These are phyloP conservation scores for Junonia oenone DNA, from an alignment of 2,888 invertebrate genomes.

Conservation along the genomic window DNA sequence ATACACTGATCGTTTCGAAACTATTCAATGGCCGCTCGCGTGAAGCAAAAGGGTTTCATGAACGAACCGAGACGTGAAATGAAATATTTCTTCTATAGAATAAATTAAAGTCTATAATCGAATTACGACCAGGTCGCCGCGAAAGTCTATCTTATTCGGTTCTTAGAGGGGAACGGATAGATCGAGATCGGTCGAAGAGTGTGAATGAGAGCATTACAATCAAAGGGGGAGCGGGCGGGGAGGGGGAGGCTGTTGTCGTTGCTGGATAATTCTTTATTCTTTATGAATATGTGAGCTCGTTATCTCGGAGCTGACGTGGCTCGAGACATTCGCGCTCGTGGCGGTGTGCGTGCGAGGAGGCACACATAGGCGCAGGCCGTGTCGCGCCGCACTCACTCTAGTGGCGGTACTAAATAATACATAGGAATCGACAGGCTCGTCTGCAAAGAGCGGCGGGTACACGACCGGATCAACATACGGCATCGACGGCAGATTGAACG, in stretches of 20 bases:
- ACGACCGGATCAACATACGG: constrained; percentile 79
- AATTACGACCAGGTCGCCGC: constrained; percentile 49
- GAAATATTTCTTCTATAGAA: constrained; percentile 76
- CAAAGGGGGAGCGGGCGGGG: constrained; percentile 51
- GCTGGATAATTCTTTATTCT: constrained; percentile 78
- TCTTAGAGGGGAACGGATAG: constrained; percentile 73
- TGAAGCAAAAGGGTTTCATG: constrained; percentile 72
- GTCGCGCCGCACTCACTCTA: constrained; percentile 49
- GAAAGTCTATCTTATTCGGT: constrained; percentile 57
- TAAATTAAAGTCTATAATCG: constrained; percentile 78
- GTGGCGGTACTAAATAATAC: constrained; percentile 75
- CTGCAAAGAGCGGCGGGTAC: constrained; percentile 75
- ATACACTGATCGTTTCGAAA: constrained; percentile 71
- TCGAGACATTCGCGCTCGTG: constrained; percentile 45
- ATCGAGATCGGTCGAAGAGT: constrained; percentile 72
- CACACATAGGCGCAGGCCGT: constrained; percentile 37
- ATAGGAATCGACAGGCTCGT: constrained; percentile 74
- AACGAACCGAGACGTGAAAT: constrained; percentile 59
- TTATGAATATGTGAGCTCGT: constrained; percentile 80
- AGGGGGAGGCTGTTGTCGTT: constrained; percentile 44
- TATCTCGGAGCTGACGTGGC: constrained; percentile 67
- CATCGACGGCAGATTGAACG: constrained; percentile 80
- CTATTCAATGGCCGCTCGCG: constrained; percentile 49
- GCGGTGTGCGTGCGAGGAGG: constrained; percentile 40
- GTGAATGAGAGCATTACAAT: constrained; percentile 76